phyloP scores from a whole-genome alignment of 2,797 vertebrate genomes.

The Sylvia borin region DNA sequence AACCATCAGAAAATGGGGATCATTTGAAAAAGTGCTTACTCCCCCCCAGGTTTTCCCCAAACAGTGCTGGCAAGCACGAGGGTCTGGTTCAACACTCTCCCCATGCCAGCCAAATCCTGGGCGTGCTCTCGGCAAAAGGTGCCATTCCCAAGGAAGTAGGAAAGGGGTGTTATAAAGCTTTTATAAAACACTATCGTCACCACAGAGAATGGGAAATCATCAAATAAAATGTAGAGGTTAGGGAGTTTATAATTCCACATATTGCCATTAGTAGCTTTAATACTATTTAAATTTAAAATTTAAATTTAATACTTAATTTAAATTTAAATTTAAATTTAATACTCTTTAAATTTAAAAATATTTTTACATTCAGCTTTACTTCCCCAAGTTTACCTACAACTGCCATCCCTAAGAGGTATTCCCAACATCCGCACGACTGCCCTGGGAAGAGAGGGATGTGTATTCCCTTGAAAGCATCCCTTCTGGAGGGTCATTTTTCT shows the following conservation, averaged over 20 bases:
- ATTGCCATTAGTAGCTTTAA: background rate
- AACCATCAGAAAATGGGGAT: background rate
- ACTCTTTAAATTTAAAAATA: background rate
- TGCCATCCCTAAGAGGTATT: background rate
- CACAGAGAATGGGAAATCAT: background rate
- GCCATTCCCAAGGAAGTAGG: background rate
- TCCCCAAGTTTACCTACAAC: background rate
- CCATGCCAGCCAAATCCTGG: background rate
- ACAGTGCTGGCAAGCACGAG: rapidly evolving
- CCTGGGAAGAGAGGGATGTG: background rate
- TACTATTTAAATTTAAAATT: too few relatives aligned
- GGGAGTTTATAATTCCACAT: background rate
- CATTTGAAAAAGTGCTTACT: rapidly evolving
- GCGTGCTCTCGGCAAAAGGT: rapidly evolving
- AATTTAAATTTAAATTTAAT: too few relatives aligned
- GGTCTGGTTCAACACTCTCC: background rate
- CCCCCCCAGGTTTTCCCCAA: background rate
- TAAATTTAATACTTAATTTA: too few relatives aligned
- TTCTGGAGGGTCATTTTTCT: background rate
- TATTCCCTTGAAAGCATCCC: background rate
- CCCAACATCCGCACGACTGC: background rate
- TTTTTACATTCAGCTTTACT: background rate
- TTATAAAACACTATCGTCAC: background rate
- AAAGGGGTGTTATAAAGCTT: background rate
- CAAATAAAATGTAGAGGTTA: background rate